Evolutionary conservation across 2,113 vertebrate genomes (phyloP).

Genomic region (Corythornis vintsioides): DNA sequence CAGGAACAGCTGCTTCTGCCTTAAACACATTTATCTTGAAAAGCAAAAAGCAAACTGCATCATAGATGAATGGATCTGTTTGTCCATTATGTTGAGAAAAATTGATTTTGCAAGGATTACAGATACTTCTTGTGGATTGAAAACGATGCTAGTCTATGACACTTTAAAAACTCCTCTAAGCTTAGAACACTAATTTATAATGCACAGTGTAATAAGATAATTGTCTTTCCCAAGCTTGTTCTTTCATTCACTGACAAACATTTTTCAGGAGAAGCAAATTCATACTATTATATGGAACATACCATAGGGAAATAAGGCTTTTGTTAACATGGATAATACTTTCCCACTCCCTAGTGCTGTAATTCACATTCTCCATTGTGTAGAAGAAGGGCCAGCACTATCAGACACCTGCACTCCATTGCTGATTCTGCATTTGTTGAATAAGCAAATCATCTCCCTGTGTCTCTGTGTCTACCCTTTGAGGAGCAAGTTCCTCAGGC

Average conservation of each 20-base stretch:
- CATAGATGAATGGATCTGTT: neutral
- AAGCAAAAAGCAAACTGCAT: neutral
- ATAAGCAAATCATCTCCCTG: neutral
- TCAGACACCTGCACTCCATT: neutral
- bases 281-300: neutral
- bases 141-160: neutral
- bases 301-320: neutral
- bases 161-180: neutral
- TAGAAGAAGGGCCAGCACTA: neutral
- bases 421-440: neutral
- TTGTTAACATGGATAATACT: neutral
- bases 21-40: neutral
- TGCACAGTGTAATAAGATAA: neutral
- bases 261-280: neutral
- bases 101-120: neutral
- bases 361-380: rapidly evolving
- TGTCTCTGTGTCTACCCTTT: neutral
- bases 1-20: neutral
- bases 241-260: neutral
- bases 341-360: neutral
- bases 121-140: neutral
- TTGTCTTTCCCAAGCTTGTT: neutral
- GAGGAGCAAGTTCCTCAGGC: neutral
- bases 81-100: neutral
- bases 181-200: neutral